Evolutionary conservation across 2,797 vertebrate genomes (phyloP).

Genomic region (Syngnathus acus): DNA sequence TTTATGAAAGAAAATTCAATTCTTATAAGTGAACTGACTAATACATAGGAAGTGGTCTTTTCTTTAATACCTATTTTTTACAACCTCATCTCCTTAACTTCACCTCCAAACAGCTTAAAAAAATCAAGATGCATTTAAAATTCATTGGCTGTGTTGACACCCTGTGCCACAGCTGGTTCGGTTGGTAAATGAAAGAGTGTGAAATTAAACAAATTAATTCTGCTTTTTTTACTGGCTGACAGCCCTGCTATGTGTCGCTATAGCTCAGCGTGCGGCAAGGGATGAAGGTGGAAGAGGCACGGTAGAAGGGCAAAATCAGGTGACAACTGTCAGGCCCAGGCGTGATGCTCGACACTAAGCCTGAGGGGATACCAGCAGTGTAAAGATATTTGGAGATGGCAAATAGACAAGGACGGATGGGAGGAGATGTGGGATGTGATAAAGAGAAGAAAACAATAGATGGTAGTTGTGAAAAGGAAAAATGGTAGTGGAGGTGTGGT

Average conservation of each 20-base stretch:
- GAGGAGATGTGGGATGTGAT: slow-evolving; percentile 12
- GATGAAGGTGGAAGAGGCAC: slow-evolving; percentile 20
- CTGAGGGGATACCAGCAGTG: slow-evolving; percentile 31
- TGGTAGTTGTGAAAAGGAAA: slow-evolving; percentile 1
- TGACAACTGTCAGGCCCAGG: slow-evolving; percentile 17
- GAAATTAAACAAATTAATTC: slow-evolving; percentile 74
- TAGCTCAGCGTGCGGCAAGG: slow-evolving; percentile 43
- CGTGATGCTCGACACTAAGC: slow-evolving; percentile 30
- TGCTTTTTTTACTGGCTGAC: slow-evolving; percentile 53
- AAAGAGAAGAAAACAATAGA: slow-evolving; percentile 3
- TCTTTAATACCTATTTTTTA: slow-evolving; percentile 16
- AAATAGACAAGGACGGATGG: slow-evolving; percentile 8
- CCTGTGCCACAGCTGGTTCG: slow-evolving; percentile 21
- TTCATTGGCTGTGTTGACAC: slow-evolving; percentile 57
- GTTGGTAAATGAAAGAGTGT: slow-evolving; percentile 57
- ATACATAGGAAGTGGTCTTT: slow-evolving; percentile 40
- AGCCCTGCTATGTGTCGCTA: slow-evolving; percentile 39
- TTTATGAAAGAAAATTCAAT: too few species aligned
- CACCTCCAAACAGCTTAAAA: background rate
- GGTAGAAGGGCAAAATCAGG: slow-evolving; percentile 37
- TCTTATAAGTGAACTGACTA: slow-evolving; percentile 7
- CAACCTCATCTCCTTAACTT: slow-evolving; percentile 3
- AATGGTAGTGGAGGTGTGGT: background rate
- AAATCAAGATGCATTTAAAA: slow-evolving; percentile 37
- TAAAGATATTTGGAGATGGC: slow-evolving; percentile 16